Conservation (phyloP, 2,797 vertebrate species). For the Aselliscus stoliczkanus region DNA sequence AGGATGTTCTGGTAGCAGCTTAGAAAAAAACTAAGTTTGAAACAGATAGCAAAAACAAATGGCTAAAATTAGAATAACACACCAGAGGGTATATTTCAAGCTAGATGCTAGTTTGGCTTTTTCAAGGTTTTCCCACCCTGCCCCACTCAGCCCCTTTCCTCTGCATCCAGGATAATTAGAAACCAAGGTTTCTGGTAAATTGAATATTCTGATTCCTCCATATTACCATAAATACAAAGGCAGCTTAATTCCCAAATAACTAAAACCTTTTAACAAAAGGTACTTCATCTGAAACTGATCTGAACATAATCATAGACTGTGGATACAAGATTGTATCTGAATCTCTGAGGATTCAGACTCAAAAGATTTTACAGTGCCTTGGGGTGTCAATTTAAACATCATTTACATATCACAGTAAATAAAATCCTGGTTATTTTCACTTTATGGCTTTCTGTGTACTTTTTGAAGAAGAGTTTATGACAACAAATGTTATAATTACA, state of each 20-base stretch:
- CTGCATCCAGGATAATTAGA: neutral
- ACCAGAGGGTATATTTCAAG: neutral
- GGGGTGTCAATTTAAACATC: neutral
- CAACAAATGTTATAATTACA: neutral
- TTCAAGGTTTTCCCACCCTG: fast-evolving
- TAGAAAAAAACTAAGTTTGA: neutral
- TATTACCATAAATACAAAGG: neutral
- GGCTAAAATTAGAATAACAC: neutral
- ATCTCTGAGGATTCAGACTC: neutral
- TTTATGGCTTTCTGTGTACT: neutral
- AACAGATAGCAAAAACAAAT: neutral
- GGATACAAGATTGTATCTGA: neutral
- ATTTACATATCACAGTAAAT: neutral
- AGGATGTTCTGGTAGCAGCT: neutral
- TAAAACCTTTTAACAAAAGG: neutral
- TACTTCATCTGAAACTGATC: neutral
- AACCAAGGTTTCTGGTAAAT: neutral
- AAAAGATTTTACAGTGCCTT: neutral
- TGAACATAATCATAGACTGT: neutral
- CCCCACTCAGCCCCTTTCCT: neutral
- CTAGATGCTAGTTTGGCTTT: neutral
- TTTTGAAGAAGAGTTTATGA: neutral
- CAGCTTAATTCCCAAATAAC: neutral
- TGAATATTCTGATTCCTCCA: neutral
- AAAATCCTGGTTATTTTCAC: neutral